Evolutionary conservation across 30 jellyfish, hydroid and myxozoan species (phyloP).

Genomic region (Aurelia aurita complex sp. Pacific): DNA sequence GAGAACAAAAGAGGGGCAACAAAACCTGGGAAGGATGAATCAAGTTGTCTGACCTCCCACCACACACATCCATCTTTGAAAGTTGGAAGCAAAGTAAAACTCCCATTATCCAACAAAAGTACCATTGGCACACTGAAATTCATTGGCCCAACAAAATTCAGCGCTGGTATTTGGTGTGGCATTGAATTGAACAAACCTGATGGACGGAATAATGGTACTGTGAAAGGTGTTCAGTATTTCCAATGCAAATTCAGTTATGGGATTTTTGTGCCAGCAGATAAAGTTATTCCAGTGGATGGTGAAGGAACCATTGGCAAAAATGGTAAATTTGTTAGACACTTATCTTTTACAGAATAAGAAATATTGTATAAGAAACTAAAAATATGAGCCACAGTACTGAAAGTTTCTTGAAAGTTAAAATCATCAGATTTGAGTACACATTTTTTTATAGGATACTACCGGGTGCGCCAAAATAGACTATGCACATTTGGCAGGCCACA

Average conservation of each 20-base stretch:
- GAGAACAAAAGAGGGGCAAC: slow-evolving; percentile 1
- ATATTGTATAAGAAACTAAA: too few species aligned
- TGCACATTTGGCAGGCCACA: too few species aligned
- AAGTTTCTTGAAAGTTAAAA: too few species aligned
- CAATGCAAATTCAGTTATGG: slow-evolving; percentile 85
- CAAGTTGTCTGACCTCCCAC: background rate
- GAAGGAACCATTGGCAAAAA: background rate
- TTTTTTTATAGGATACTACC: too few species aligned
- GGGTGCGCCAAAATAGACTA: too few species aligned
- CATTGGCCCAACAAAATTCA: slow-evolving; percentile 84
- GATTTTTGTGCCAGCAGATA: slow-evolving; percentile 80
- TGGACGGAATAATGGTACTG: slow-evolving; percentile 94
- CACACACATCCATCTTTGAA: slow-evolving; percentile 10
- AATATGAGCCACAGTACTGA: too few species aligned
- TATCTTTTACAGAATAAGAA: too few species aligned
- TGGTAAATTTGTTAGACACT: too few species aligned
- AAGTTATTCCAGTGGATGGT: slow-evolving; percentile 49
- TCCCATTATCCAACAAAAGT: slow-evolving; percentile 62
- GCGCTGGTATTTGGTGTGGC: slow-evolving; percentile 94
- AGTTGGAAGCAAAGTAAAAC: slow-evolving; percentile 71
- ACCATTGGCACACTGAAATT: slow-evolving; percentile 56
- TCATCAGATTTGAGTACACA: too few species aligned
- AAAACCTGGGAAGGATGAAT: background rate
- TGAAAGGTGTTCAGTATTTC: slow-evolving; percentile 83
- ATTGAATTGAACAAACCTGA: slow-evolving; percentile 64